These are phyloP conservation scores for Epirrhoe alternata DNA, from an alignment of 2,888 invertebrate genomes.

Conservation along the genomic window DNA sequence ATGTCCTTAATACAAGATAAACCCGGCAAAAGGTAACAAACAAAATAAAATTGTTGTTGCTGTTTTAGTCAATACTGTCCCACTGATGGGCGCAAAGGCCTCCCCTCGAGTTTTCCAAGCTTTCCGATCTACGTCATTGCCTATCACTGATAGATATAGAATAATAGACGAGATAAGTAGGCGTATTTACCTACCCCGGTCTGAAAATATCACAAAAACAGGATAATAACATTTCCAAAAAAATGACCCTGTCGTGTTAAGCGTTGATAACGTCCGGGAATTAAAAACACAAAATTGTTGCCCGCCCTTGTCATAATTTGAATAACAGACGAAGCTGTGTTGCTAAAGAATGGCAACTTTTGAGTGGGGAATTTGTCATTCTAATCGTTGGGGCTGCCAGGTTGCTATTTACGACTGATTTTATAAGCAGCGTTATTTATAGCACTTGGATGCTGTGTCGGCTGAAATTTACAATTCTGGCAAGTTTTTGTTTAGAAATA, in stretches of 20 bases:
- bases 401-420: constrained; percentile 7
- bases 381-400: constrained; percentile 9
- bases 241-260: not conserved
- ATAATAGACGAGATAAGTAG: no score
- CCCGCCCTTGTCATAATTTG: constrained; percentile 8
- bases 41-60: no score
- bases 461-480: not conserved
- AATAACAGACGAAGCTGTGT: constrained; percentile 10
- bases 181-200: no score
- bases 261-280: not conserved
- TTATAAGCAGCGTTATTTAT: not conserved
- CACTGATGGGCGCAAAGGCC: no score
- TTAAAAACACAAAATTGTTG: constrained; percentile 7
- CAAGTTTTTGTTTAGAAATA: not conserved
- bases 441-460: not conserved
- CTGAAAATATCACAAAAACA: not conserved
- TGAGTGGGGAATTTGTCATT: constrained; percentile 6
- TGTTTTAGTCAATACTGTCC: no score
- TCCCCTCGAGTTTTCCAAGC: no score
- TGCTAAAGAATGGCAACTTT: constrained; percentile 7
- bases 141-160: no score
- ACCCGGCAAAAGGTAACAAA: no score
- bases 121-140: no score
- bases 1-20: no score
- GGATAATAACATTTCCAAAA: not conserved